Base-by-base conservation (phyloP, 53 echinoderm and acorn worm genomes). In the Holothuria scabra region DNA sequence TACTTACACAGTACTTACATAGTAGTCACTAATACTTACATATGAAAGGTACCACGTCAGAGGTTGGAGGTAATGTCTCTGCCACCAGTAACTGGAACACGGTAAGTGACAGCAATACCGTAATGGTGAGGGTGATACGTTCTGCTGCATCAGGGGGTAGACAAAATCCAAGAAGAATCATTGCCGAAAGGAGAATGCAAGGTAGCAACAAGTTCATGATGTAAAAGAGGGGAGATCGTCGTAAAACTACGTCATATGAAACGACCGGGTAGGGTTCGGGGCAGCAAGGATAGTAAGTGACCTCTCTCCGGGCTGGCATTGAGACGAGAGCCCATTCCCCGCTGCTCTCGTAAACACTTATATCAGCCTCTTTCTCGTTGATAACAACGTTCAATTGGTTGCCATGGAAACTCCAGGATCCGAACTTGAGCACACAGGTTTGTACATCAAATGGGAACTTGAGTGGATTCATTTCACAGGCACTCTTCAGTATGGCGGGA, bases 61-160 rank as follows among this genome's bases (percentile, higher is more conserved):
- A 97, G 56, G 97, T 97, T 24, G 97, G 92, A 25, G 94, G 97
- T 86, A 97, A 86, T 21, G 94, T 97, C 67, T 97, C 94, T 2
- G 97, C 94, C 8, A 94, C 97, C 32, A 97, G 90, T 25, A 97
- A 85, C 63, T 94, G 87, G 62, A 94, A 97, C 70, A 97, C 94
- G 18, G 93, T 92, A 28, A 97, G 85, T 2, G 97, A 86, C 12
- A 97, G 83, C 9, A 97, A 85, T 49, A 97, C 88, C 56, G 97
- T 97, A 52, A 97, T 92, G 22, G 88, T 92, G 8, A 97, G 85
- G 16, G 97, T 94, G 81, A 97, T 87, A 84, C 91, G 92, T 83
- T 97, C 94, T 1, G 92, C 91, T 6, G 97, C 97, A 57, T 94
- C 97, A 0, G 92, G 88, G 33, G 97, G 97, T 58, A 97, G 90